Base-by-base conservation (phyloP, 1,140 invertebrate species). In the Ceratina australensis region DNA sequence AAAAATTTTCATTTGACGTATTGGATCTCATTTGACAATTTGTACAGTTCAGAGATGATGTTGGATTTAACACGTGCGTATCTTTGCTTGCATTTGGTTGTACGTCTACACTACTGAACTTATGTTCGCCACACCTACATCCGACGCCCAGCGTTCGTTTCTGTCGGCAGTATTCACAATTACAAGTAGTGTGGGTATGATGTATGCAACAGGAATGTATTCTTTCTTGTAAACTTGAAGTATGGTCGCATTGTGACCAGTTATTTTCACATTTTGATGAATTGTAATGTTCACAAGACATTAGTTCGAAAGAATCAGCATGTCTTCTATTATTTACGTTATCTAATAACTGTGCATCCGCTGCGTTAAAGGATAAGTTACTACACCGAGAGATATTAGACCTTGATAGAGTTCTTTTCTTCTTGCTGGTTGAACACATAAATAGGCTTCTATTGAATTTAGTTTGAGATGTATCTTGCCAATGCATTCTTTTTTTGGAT, bases 341-440 rank as follows among this genome's bases (percentile, higher is more conserved):
- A 13, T 83, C 66, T 16, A 28, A 33, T 42, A 10, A 42, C 20
- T 24, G 61, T 4, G 78, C 50, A 65, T 60, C 82, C 49, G 47
- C 24, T 26, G 56, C 22, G 54, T 76, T 82, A 50, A 76, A 63
- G 1, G 72, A 69, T 20, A 65, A 33, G 47, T 77, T 65, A 20
- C 66, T 60, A 75, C 82, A 79, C 28, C 75, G 73, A n/a, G 80
- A 83, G 74, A 72, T 67, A 52, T 71, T 77, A 15, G 83, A 81
- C 47, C 63, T 80, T 8, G 71, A 52, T 13, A 77, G 77, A 13
- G 57, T 26, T 79, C 85, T 87, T 7, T 67, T 50, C 57, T 89
- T 91, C 71, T 88, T 90, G 18, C 77, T 85, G 2, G 84, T 86
- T 0, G 89, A 89, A 81, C 84, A 88, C 5, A 74, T 42, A 26